These are phyloP conservation scores for Tryphoninae sp. DNA, from an alignment of 2,888 invertebrate species.

Conservation along the genomic window DNA sequence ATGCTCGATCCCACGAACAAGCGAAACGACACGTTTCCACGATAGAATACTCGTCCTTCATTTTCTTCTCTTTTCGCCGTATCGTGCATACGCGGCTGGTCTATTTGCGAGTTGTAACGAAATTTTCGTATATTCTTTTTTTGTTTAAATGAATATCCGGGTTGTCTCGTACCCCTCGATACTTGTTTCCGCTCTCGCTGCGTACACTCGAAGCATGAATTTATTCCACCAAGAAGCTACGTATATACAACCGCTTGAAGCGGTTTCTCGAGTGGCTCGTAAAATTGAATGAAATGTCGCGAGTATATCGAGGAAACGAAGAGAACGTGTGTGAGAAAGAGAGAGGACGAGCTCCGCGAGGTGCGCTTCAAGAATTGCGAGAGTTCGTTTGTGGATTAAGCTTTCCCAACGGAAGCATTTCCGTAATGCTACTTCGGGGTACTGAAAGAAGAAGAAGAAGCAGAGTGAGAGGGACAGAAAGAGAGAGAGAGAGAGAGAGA, in stretches of 20 bases:
- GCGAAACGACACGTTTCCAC: too few relatives aligned
- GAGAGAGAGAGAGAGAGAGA: slow-evolving; percentile 14
- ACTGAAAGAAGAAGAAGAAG: slow-evolving; percentile 3
- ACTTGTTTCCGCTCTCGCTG: slow-evolving; percentile 40
- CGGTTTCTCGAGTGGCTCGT: slow-evolving; percentile 56
- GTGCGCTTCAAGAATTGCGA: slow-evolving; percentile 41
- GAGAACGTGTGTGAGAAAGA: slow-evolving; percentile 9
- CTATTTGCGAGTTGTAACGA: not conserved
- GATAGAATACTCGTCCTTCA: too few relatives aligned
- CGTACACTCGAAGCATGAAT: slow-evolving; percentile 40
- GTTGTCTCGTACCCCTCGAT: not conserved
- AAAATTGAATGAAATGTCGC: slow-evolving; percentile 61
- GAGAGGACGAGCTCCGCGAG: slow-evolving; percentile 17
- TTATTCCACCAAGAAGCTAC: slow-evolving; percentile 3
- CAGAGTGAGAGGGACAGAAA: slow-evolving; percentile 1
- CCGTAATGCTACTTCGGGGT: slow-evolving; percentile 55
- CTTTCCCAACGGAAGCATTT: slow-evolving; percentile 59
- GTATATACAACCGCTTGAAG: slow-evolving; percentile 37
- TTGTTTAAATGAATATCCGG: slow-evolving; percentile 8
- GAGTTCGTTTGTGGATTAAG: slow-evolving; percentile 55
- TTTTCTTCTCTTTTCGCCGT: too few relatives aligned
- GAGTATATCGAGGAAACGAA: slow-evolving; percentile 46
- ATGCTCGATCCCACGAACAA: too few relatives aligned
- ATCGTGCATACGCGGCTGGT: not conserved
- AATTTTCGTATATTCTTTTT: slow-evolving; percentile 19